phyloP scores from a whole-genome alignment of 1,140 invertebrate genomes.

The Danaus melanippus region DNA sequence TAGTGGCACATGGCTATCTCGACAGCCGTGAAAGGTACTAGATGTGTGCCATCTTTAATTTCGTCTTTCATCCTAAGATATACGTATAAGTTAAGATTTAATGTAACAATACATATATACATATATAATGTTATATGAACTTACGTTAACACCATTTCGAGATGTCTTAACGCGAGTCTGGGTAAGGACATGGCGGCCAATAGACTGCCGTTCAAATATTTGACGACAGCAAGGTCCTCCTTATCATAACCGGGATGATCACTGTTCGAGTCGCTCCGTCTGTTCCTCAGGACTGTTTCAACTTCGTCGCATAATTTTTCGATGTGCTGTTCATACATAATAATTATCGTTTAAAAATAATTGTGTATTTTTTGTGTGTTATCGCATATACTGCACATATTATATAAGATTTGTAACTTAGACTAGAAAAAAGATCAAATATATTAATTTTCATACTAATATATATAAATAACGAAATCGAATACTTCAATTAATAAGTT shows the following conservation, averaged over 20 bases:
- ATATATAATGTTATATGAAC: slow-evolving; percentile 8
- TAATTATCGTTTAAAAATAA: neutral
- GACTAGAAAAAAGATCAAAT: too few species aligned
- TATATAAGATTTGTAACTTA: too few species aligned
- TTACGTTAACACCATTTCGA: slow-evolving; percentile 36
- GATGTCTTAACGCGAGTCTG: slow-evolving; percentile 32
- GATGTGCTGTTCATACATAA: slow-evolving; percentile 65
- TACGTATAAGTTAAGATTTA: neutral
- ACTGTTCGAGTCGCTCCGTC: neutral
- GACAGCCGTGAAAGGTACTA: slow-evolving; percentile 89
- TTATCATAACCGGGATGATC: slow-evolving; percentile 65
- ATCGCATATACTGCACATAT: too few species aligned
- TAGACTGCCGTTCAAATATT: slow-evolving; percentile 88
- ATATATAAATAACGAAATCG: too few species aligned
- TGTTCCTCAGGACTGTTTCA: slow-evolving; percentile 39
- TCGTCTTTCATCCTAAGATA: slow-evolving; percentile 78
- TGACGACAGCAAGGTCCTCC: slow-evolving; percentile 85
- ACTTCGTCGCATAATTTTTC: slow-evolving; percentile 75
- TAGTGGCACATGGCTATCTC: slow-evolving; percentile 88
- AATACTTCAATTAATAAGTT: too few species aligned
- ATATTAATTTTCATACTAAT: too few species aligned
- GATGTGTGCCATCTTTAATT: slow-evolving; percentile 87
- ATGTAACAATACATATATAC: neutral
- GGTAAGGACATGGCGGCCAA: slow-evolving; percentile 39
- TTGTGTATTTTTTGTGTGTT: neutral